phyloP scores from a whole-genome alignment of 2,888 invertebrate species.

The Taphrorychus bicolor region DNA sequence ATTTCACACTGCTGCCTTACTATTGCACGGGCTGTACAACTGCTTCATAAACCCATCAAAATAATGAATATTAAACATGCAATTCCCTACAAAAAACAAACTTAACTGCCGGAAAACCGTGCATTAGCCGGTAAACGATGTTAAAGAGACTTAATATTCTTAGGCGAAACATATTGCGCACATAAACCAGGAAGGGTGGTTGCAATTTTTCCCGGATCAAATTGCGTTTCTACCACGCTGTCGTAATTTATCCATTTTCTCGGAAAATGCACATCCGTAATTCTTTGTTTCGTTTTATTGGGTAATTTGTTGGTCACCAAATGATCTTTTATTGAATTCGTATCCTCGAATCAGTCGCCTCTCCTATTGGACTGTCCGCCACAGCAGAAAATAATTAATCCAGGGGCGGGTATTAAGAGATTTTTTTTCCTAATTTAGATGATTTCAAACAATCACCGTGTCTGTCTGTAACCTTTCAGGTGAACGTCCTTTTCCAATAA shows the following conservation, averaged over 20 bases:
- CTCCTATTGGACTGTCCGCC: neutral
- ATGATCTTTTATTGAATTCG: constrained; percentile 38
- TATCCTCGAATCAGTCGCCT: constrained; percentile 5
- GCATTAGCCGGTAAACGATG: constrained; percentile 13
- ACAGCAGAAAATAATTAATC: neutral
- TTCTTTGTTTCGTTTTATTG: constrained; percentile 39
- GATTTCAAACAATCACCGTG: too few species aligned
- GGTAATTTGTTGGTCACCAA: constrained; percentile 40
- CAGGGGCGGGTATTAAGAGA: neutral
- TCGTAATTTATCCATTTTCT: constrained; percentile 34
- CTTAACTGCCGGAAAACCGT: constrained; percentile 6
- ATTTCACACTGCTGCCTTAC: too few species aligned
- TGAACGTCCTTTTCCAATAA: neutral
- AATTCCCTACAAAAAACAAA: constrained; percentile 8
- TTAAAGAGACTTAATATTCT: constrained; percentile 20
- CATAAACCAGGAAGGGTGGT: constrained; percentile 23
- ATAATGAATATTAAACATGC: neutral
- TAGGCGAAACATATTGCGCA: constrained; percentile 16
- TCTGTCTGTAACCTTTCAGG: neutral
- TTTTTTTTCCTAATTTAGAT: too few species aligned
- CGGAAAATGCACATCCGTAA: constrained; percentile 35
- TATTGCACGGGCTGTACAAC: too few species aligned
- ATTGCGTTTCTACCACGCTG: constrained; percentile 22
- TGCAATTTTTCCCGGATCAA: constrained; percentile 32
- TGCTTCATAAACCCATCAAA: too few species aligned